phyloP scores from a whole-genome alignment of 1,140 invertebrate species.

The Lycorma delicatula region DNA sequence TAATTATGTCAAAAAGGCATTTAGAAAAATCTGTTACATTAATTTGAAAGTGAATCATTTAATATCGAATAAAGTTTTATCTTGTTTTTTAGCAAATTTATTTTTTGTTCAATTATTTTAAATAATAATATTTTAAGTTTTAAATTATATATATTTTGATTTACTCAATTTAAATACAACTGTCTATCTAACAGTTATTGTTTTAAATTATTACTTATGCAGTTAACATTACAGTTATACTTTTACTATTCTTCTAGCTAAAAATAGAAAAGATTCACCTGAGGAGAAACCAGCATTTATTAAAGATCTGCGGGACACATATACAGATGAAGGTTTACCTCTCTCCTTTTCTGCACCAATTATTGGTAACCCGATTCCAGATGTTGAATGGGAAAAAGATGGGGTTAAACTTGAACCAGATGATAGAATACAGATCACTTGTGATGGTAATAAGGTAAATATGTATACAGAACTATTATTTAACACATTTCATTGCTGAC shows the following conservation, averaged over 20 bases:
- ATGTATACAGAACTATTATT: too few species aligned
- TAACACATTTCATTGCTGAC: too few species aligned
- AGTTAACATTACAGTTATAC: too few species aligned
- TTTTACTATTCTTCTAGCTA: slow-evolving; percentile 42
- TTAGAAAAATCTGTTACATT: too few species aligned
- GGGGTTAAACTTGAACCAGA: slow-evolving; percentile 52
- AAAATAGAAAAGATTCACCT: slow-evolving; percentile 47
- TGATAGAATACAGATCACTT: slow-evolving; percentile 58
- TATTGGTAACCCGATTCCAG: slow-evolving; percentile 78
- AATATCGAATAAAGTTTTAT: too few species aligned
- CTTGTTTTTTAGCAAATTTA: too few species aligned
- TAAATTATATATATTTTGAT: not conserved
- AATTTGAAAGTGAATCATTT: too few species aligned
- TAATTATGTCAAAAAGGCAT: too few species aligned
- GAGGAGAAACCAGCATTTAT: slow-evolving; percentile 68
- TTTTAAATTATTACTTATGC: too few species aligned
- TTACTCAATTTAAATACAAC: not conserved
- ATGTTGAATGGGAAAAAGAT: slow-evolving; percentile 76
- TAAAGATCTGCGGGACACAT: slow-evolving; percentile 59
- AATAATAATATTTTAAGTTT: not conserved
- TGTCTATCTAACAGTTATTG: too few species aligned
- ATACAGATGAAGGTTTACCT: slow-evolving; percentile 67
- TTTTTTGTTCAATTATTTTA: too few species aligned
- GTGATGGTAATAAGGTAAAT: slow-evolving; percentile 65
- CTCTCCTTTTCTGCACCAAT: slow-evolving; percentile 57